Evolutionary conservation across 2,888 invertebrate species (phyloP).

Genomic region (Amblyjoppa fuscipennis): DNA sequence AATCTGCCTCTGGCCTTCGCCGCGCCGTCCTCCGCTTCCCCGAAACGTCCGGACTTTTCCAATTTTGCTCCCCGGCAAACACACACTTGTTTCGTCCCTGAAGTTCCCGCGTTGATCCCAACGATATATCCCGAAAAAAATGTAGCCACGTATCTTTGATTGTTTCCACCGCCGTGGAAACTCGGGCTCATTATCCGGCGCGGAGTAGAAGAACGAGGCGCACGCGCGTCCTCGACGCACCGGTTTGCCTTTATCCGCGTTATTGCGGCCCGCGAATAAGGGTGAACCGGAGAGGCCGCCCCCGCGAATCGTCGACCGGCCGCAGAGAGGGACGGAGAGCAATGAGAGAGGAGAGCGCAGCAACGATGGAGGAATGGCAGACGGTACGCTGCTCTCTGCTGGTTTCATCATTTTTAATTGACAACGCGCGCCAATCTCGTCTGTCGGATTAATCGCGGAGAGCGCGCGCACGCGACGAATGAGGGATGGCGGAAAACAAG

Average conservation of each 20-base stretch:
- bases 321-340: conserved; percentile 67
- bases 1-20: conserved; percentile 62
- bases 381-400: conserved; percentile 42
- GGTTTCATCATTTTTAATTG: conserved; percentile 84
- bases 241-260: conserved; percentile 22
- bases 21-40: conserved; percentile 28
- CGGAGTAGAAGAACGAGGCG: conserved; percentile 69
- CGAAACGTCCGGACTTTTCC: conserved; percentile 69
- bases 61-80: conserved; percentile 72
- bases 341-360: conserved; percentile 33
- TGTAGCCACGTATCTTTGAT: not conserved
- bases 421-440: conserved; percentile 82
- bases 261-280: conserved; percentile 46
- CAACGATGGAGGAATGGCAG: conserved; percentile 34
- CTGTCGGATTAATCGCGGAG: conserved; percentile 80
- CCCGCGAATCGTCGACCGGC: conserved; percentile 78
- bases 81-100: conserved; percentile 69
- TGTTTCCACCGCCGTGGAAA: conserved; percentile 71
- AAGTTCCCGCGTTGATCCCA: not conserved
- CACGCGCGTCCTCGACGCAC: conserved; percentile 25
- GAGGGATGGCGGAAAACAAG: conserved; percentile 69
- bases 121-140: conserved; percentile 18
- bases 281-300: conserved; percentile 61
- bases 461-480: conserved; percentile 56
- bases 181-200: conserved; percentile 82